Evolutionary conservation across 2,888 invertebrate genomes (phyloP), one percentile per base, ranked within the genome.

Genomic region (Temnothorax ravouxi): DNA sequence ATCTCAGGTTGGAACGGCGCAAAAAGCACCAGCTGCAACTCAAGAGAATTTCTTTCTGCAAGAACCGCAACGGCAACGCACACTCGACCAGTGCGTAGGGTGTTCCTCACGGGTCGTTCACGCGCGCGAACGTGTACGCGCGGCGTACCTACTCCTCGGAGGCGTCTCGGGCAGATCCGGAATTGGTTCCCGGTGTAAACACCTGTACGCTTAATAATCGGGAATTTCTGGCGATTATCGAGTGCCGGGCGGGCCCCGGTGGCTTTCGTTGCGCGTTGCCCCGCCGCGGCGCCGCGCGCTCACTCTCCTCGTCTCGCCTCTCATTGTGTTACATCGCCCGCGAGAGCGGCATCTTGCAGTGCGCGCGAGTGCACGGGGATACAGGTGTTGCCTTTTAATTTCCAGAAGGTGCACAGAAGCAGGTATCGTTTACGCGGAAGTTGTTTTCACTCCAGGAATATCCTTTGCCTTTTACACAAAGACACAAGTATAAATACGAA

Each of bases 151-250:
- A n/a, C 64, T 79, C 52, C 52, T 81, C 44, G 62, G 41, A 59
- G 80, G 67, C 64, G 83, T 52, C 41, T 61, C 66, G n/a, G 38
- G 69, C 38, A 41, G 80, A 83, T 82, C 61, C 67, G 54, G 62
- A 56, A 67, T 79, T 52, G 67, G 59, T 54, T 64, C 64, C 71
- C 47, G 64, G 72, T 84, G 86, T 86, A 89, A 91, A 89, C 91
- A 91, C 91, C 91, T 91, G 91, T 91, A 90, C 84, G 85, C 77
- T 89, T 91, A 88, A 90, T 90, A 87, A 89, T 87, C 85, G 89
- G 86, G 84, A 82, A 91, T 89, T 91, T 88, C 83, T 84, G 83
- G 83, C 85, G 86, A 89, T 89, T 87, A 89, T 88, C 85, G 84
- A 84, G 66, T 77, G 84, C 83, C 74, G 67, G 83, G 38, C 79